Evolutionary conservation across 2,113 vertebrate genomes (phyloP).

Genomic region (Verasper variegatus): DNA sequence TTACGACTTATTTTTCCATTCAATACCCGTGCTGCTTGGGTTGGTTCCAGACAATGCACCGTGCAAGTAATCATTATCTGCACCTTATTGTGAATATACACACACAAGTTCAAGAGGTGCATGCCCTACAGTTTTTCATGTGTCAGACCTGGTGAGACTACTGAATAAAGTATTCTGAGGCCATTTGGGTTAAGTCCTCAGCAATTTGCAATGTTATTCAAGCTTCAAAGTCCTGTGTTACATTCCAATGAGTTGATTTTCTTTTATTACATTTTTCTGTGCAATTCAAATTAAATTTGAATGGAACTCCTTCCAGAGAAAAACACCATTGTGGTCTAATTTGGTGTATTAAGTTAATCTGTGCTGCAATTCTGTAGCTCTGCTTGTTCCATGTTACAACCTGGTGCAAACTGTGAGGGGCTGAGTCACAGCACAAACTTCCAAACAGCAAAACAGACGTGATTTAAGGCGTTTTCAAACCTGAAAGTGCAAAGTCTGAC

Average conservation of each 20-base stretch:
- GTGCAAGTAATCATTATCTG: constrained; percentile 30
- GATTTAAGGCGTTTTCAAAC: background rate
- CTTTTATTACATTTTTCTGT: background rate
- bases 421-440: background rate
- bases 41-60: constrained; percentile 30
- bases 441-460: background rate
- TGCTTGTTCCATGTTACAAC: constrained; percentile 2
- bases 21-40: constrained; percentile 1
- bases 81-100: constrained; percentile 17
- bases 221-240: background rate
- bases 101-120: constrained; percentile 22
- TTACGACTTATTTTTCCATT: constrained; percentile 7
- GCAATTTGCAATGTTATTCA: background rate
- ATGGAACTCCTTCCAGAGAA: background rate
- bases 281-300: background rate
- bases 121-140: constrained; percentile 16
- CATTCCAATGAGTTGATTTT: background rate
- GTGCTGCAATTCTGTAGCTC: background rate
- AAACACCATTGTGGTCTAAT: background rate
- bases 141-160: background rate
- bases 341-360: background rate
- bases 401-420: background rate
- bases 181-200: background rate
- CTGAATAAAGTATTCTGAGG: constrained; percentile 2
- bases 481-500: too few relatives aligned